Evolutionary conservation across 2,888 invertebrate species (phyloP), one percentile per base, ranked within the genome.

Genomic region (Fragum fragum): DNA sequence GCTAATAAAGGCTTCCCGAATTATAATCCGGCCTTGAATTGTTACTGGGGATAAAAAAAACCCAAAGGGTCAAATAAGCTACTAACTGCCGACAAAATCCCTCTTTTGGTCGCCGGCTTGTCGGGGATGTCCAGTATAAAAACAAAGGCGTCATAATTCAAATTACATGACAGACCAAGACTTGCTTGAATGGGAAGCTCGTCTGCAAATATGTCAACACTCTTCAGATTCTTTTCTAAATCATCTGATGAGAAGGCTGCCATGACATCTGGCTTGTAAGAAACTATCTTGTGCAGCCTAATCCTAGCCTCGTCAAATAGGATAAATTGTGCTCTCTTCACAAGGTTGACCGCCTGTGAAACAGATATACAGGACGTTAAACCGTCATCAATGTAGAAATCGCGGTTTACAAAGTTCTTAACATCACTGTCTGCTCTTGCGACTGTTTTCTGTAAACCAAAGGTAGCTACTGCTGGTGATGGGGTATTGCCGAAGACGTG

Each of bases 301-400:
- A 76, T n/a, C n/a, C n/a, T n/a, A 16, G n/a, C 71, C 71, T 0
- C 63, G 78, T 53, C 23, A 36, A 21, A 14, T 26, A 14, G 80
- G 57, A 18, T 69, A 28, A 26, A 21, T 52, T 83, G 85, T 16
- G 88, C 86, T 36, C 77, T 73, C 47, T 73, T 71, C 26, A 88
- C 23, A 16, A 86, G 57, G 42, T 76, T 72, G 18, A 84, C 55
- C 6, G 79, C 77, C 47, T 72, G 39, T 21, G 71, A 53, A 7
- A 23, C 53, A 16, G 81, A 73, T 1, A 77, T 53, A 28, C 57
- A 26, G 29, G 88, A 87, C 2, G 69, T 26, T 3, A 89, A 71
- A 3, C 79, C 88, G 53, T 89, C 87, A 42, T 90, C 89, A n/a
- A 88, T 85, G 75, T 90, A 89, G 72, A 89, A 87, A 32, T 86